A percentile compares a stretch with the other conserved stretches of the same genome.
Evolutionary conservation across 2,797 vertebrate genomes (phyloP).

Genomic region (Clarias fuscus): DNA sequence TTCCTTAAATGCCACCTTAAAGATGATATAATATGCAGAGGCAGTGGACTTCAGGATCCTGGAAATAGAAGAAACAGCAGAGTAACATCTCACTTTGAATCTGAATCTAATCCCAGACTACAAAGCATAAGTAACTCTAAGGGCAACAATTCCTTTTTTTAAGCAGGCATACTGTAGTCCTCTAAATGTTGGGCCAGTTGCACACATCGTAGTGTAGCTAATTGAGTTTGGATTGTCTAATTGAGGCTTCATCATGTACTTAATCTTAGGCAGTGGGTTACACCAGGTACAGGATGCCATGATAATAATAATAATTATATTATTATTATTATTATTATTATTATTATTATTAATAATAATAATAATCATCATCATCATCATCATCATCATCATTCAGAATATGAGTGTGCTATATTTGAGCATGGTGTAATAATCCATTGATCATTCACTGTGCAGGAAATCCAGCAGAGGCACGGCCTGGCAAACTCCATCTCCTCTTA

Average conservation of each 20-base stretch:
- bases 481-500: constrained; percentile 98
- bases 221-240: constrained; percentile 5
- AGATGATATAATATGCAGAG: background rate
- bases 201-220: background rate
- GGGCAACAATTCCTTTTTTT: background rate
- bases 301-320: background rate
- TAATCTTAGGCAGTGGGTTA: constrained; percentile 54
- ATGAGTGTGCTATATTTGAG: background rate
- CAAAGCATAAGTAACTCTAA: too few relatives aligned
- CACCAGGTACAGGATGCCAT: constrained; percentile 14
- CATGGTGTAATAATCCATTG: background rate
- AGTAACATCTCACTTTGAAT: background rate
- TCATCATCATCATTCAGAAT: background rate
- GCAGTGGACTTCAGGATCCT: background rate
- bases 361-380: too few relatives aligned
- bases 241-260: background rate
- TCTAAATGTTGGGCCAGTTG: background rate
- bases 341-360: too few relatives aligned
- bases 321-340: too few relatives aligned
- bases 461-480: constrained; percentile 92
- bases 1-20: background rate
- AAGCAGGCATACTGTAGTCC: background rate
- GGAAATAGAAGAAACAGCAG: background rate
- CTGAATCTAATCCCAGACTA: background rate
- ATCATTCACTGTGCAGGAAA: constrained; percentile 77